A percentile compares a stretch with the other conserved stretches of the same genome.
Evolutionary conservation across 2,113 vertebrate genomes (phyloP).

Genomic region (Amphiprion percula): DNA sequence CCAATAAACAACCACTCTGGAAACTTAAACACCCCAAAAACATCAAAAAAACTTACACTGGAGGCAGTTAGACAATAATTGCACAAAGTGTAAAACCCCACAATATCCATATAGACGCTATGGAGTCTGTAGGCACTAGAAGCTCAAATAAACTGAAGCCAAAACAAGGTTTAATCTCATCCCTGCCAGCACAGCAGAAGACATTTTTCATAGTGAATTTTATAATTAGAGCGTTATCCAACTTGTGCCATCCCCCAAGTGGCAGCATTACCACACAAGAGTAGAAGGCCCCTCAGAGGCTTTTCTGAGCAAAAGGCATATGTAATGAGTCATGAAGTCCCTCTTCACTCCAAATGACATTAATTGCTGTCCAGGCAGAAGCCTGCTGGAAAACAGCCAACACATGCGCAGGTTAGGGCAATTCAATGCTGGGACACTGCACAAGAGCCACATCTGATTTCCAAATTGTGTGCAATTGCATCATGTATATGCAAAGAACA

Average conservation of each 20-base stretch:
- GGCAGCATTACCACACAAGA: slow-evolving; percentile 66
- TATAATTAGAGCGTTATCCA: slow-evolving; percentile 76
- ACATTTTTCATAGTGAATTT: slow-evolving; percentile 62
- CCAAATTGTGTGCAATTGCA: slow-evolving; percentile 10
- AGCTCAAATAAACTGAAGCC: slow-evolving; percentile 55
- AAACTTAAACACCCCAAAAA: background rate
- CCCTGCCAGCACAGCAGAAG: slow-evolving; percentile 57
- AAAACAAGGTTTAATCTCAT: slow-evolving; percentile 67
- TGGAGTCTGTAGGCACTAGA: slow-evolving; percentile 17
- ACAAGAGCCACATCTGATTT: background rate
- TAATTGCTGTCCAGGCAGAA: slow-evolving; percentile 77
- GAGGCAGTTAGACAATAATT: slow-evolving; percentile 19
- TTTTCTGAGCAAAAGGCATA: slow-evolving; percentile 70
- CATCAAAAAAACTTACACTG: background rate
- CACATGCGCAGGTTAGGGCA: slow-evolving; percentile 43
- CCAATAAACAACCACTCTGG: no score
- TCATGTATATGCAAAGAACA: background rate
- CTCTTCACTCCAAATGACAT: slow-evolving; percentile 73
- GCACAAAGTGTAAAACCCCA: slow-evolving; percentile 26
- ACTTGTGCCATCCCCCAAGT: slow-evolving; percentile 66
- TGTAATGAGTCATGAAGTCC: slow-evolving; percentile 76
- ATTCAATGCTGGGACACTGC: slow-evolving; percentile 4
- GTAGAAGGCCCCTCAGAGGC: slow-evolving; percentile 62
- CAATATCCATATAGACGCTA: slow-evolving; percentile 32
- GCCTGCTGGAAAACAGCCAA: slow-evolving; percentile 71